Conservation (phyloP, 2,113 vertebrate genomes). For the Phyllostomus hastatus region DNA sequence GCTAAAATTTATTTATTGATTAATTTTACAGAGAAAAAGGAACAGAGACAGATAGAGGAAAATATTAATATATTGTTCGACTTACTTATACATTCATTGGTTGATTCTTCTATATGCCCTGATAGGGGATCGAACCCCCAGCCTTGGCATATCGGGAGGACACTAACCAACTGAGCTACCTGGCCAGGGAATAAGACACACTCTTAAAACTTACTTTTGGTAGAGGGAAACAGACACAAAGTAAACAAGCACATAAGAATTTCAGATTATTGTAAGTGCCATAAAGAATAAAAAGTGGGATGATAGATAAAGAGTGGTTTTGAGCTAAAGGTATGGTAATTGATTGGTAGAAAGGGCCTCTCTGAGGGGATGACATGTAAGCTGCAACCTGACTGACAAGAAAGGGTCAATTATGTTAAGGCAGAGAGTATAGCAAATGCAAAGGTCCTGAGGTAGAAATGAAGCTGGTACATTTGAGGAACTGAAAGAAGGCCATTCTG, state of each 20-base stretch:
- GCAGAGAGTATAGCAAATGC: neutral
- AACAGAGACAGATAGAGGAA: too few relatives aligned
- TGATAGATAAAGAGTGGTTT: neutral
- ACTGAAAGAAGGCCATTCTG: neutral
- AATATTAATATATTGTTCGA: too few relatives aligned
- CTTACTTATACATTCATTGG: too few relatives aligned
- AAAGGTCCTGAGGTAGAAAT: slow-evolving; percentile 8
- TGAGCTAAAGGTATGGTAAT: neutral
- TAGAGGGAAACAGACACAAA: neutral
- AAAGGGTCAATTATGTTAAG: neutral
- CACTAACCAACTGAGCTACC: neutral
- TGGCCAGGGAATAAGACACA: neutral
- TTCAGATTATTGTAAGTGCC: neutral
- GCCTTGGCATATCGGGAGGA: neutral
- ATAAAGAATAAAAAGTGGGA: neutral
- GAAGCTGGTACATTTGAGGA: neutral
- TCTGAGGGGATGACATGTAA: neutral
- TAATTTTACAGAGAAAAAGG: too few relatives aligned
- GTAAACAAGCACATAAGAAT: neutral
- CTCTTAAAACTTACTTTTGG: neutral
- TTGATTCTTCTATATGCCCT: too few relatives aligned
- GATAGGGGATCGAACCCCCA: too few relatives aligned
- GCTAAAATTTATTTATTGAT: too few relatives aligned
- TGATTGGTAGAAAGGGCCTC: neutral
- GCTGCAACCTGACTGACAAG: neutral